Evolutionary conservation across 2,888 invertebrate species (phyloP).

Genomic region (Periphyllus acericola): DNA sequence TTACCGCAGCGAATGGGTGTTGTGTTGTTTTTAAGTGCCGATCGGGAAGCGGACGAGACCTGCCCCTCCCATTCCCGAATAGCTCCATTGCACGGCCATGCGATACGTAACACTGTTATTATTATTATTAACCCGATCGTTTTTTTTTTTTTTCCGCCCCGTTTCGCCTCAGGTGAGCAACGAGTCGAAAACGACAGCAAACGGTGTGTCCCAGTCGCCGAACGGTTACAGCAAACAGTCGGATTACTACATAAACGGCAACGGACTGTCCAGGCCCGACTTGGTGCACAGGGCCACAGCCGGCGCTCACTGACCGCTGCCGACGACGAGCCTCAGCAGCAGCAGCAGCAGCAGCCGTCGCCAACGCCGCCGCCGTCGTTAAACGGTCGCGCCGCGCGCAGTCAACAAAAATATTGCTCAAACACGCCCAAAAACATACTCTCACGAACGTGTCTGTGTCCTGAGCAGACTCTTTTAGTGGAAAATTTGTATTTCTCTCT

Average conservation of each 20-base stretch:
- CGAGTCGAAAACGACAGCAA: constrained; percentile 27
- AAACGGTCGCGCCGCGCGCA: neutral
- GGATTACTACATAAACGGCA: constrained; percentile 64
- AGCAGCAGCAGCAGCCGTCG: neutral
- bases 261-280: constrained; percentile 64
- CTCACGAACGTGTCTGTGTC: neutral
- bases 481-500: neutral
- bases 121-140: too few relatives aligned
- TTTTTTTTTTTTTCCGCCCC: neutral
- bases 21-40: too few relatives aligned
- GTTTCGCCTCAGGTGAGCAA: constrained; percentile 55
- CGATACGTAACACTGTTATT: too few relatives aligned
- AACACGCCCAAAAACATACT: neutral
- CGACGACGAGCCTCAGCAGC: neutral
- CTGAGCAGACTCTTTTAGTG: constrained; percentile 1
- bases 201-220: constrained; percentile 38
- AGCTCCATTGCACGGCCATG: too few relatives aligned
- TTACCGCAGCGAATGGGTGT: too few relatives aligned
- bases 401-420: constrained; percentile 14
- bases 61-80: too few relatives aligned
- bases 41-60: too few relatives aligned
- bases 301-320: constrained; percentile 49
- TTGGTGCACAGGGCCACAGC: constrained; percentile 63
- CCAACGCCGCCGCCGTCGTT: constrained; percentile 23
- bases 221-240: constrained; percentile 64